Percentiles rank a stretch among this genome's conserved stretches.
These are phyloP conservation scores for Pygoscelis adeliae DNA, from an alignment of 2,113 vertebrate species.

Conservation along the genomic window DNA sequence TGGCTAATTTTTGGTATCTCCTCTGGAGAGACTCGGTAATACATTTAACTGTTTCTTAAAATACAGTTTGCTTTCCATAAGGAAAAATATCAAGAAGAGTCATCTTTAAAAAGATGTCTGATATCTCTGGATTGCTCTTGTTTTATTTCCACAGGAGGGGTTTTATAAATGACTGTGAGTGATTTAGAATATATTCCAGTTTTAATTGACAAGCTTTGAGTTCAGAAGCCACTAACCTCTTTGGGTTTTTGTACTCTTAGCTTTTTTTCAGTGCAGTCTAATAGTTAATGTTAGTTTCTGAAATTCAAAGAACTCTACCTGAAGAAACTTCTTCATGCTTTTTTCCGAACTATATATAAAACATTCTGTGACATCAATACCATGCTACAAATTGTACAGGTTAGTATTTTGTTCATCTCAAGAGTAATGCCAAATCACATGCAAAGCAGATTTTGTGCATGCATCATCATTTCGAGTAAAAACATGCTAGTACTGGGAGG, in stretches of 20 bases:
- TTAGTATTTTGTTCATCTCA: not conserved
- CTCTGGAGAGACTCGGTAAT: not conserved
- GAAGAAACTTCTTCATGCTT: not conserved
- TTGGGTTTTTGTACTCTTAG: not conserved
- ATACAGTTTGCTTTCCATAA: not conserved
- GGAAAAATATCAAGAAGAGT: not conserved
- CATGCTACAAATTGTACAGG: fast-evolving
- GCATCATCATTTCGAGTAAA: not conserved
- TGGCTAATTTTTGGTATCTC: conserved; percentile 4
- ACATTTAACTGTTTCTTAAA: not conserved
- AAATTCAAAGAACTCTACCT: not conserved
- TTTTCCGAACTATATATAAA: not conserved
- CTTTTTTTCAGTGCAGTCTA: not conserved
- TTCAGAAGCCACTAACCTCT: not conserved
- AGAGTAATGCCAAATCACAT: not conserved
- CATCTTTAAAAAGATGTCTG: not conserved
- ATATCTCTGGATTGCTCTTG: not conserved
- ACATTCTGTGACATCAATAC: not conserved
- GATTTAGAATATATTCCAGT: not conserved
- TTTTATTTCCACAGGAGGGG: not conserved
- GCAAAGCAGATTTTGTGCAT: not conserved
- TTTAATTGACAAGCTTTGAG: not conserved
- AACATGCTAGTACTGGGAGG: not conserved
- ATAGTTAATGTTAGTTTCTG: not conserved
- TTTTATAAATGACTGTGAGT: not conserved